Evolutionary conservation across 2,888 invertebrate genomes (phyloP).

Genomic region (Chrysolina americana): DNA sequence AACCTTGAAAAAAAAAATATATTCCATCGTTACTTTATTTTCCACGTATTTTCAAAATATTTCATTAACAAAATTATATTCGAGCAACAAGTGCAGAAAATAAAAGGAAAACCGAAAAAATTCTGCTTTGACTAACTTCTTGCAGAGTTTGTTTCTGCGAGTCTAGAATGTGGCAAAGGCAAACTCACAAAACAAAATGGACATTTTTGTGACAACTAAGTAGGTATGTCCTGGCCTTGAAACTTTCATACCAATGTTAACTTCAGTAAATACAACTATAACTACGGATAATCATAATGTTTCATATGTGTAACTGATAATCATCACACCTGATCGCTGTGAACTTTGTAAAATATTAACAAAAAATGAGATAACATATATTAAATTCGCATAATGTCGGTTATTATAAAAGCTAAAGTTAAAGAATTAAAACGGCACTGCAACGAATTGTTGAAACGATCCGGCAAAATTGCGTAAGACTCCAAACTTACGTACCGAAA

Average conservation of each 20-base stretch:
- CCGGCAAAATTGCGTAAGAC: constrained; percentile 40
- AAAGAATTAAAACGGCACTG: not conserved
- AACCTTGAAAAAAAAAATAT: too few relatives aligned
- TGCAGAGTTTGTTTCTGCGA: not conserved
- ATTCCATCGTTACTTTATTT: too few relatives aligned
- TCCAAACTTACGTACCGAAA: constrained; percentile 69
- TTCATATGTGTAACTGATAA: not conserved
- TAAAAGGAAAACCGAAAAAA: too few relatives aligned
- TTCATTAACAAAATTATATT: too few relatives aligned
- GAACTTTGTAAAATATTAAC: constrained; percentile 1
- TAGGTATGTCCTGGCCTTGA: too few relatives aligned
- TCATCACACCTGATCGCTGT: constrained; percentile 4
- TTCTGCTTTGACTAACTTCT: too few relatives aligned
- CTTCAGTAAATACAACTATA: not conserved
- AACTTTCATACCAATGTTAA: too few relatives aligned
- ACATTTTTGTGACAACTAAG: not conserved
- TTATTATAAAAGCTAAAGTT: constrained; percentile 35
- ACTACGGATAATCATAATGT: not conserved
- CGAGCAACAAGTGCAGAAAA: too few relatives aligned
- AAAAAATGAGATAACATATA: constrained; percentile 17
- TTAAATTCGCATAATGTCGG: constrained; percentile 12
- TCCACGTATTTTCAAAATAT: too few relatives aligned
- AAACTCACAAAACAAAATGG: not conserved
- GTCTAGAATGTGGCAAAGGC: not conserved
- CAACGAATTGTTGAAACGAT: constrained; percentile 21